A percentile compares a stretch with the other conserved stretches of the same genome.
These are phyloP conservation scores for Drosophila pseudoobscura DNA, from an alignment of 1,140 invertebrate genomes.

Conservation along the genomic window DNA sequence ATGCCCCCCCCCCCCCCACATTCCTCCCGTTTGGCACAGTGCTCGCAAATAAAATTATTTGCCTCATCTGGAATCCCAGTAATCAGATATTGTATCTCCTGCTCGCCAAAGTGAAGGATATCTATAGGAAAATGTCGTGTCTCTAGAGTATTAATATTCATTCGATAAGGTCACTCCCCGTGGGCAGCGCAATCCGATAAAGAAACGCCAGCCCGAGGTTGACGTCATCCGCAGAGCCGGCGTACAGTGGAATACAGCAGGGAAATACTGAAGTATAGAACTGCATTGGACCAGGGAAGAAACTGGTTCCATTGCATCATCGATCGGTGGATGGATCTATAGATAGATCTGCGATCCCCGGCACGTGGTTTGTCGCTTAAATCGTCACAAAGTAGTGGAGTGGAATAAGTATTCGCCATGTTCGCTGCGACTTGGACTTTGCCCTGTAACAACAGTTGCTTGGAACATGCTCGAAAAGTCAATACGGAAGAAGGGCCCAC, in stretches of 20 bases:
- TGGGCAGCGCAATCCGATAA: conserved; percentile 60
- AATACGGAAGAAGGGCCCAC: conserved; percentile 7
- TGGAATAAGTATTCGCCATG: conserved; percentile 19
- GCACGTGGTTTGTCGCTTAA: conserved; percentile 13
- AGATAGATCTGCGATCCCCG: neutral
- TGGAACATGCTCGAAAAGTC: conserved; percentile 27
- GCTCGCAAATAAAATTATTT: conserved; percentile 70
- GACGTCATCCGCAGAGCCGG: conserved; percentile 10
- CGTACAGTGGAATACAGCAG: too few relatives aligned
- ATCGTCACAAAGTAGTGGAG: neutral
- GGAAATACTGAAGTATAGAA: too few relatives aligned
- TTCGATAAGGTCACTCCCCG: conserved; percentile 31
- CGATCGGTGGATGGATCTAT: conserved; percentile 14
- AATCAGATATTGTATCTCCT: conserved; percentile 19
- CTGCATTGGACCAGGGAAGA: too few relatives aligned
- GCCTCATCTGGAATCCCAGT: conserved; percentile 9
- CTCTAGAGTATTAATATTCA: conserved; percentile 11
- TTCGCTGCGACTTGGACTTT: conserved; percentile 26
- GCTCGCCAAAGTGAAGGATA: too few relatives aligned
- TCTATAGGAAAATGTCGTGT: neutral
- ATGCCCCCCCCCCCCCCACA: neutral
- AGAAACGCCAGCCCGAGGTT: conserved; percentile 28
- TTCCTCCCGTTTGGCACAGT: conserved; percentile 8
- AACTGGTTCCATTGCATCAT: too few relatives aligned
- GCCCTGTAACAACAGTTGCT: conserved; percentile 33